Evolutionary conservation across 2,113 vertebrate species (phyloP).

Genomic region (Gallinago paraguaiae): DNA sequence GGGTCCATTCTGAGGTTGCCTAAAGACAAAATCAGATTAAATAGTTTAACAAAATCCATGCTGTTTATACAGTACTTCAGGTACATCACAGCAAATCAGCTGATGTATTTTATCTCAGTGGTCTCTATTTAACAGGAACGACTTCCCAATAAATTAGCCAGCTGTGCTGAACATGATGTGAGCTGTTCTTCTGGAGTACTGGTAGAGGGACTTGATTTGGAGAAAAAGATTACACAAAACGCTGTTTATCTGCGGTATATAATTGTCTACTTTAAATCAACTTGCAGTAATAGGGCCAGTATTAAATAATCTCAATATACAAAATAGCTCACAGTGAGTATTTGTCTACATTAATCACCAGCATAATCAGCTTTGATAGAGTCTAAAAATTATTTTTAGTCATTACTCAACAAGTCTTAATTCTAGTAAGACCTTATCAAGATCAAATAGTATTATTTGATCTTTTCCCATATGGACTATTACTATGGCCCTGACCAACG

Average conservation of each 20-base stretch:
- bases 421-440: neutral
- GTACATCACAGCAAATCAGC: neutral
- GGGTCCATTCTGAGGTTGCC: slow-evolving; percentile 92
- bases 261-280: neutral
- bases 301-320: neutral
- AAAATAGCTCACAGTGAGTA: neutral
- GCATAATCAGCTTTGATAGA: neutral
- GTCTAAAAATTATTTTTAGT: neutral
- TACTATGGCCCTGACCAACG: neutral
- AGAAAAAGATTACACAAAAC: neutral
- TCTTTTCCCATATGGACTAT: neutral
- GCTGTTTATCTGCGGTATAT: neutral
- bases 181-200: neutral
- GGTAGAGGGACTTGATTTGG: neutral
- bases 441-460: neutral
- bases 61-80: neutral
- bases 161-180: neutral
- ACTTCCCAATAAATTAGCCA: neutral
- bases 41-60: neutral
- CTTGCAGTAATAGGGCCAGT: neutral
- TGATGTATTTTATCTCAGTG: neutral
- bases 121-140: neutral
- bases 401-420: neutral
- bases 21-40: slow-evolving; percentile 53
- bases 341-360: neutral